Percentiles rank a stretch among this genome's conserved stretches.
Evolutionary conservation across 2,888 invertebrate genomes (phyloP).

Genomic region (Caenorhabditis panamensis): DNA sequence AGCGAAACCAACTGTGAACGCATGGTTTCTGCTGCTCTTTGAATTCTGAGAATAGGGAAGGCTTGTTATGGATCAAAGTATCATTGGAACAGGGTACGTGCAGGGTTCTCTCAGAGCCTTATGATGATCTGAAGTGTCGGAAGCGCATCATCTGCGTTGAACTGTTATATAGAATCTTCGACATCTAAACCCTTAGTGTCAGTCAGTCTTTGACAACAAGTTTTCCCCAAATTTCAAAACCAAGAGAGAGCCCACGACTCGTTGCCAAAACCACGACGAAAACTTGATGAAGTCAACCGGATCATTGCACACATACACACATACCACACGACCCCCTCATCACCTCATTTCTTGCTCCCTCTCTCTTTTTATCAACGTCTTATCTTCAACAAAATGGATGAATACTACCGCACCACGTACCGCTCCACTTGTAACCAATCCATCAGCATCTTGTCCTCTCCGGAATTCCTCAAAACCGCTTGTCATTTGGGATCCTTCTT

Average conservation of each 20-base stretch:
- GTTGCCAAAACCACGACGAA: neutral
- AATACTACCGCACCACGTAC: conserved; percentile 5
- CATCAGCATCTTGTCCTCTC: neutral
- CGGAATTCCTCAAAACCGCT: conserved; percentile 13
- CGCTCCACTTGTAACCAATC: neutral
- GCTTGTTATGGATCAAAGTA: neutral
- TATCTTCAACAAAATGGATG: neutral
- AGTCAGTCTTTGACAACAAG: too few relatives aligned
- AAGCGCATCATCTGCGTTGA: too few relatives aligned
- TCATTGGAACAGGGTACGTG: too few relatives aligned
- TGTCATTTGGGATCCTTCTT: conserved; percentile 8
- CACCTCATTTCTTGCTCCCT: neutral
- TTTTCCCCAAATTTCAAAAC: neutral
- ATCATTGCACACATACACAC: conserved; percentile 3
- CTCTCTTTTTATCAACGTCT: neutral
- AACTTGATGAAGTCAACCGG: neutral
- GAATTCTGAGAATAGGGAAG: neutral
- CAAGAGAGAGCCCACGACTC: too few relatives aligned
- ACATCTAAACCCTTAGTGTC: too few relatives aligned
- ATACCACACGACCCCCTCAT: neutral
- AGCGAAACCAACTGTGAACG: neutral
- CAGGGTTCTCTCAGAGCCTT: too few relatives aligned
- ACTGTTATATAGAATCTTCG: too few relatives aligned
- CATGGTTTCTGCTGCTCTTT: neutral
- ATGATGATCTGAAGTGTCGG: too few relatives aligned